A percentile compares a stretch with the other conserved stretches of the same genome.
These are phyloP conservation scores for Amorpha juglandis DNA, from an alignment of 2,888 invertebrate species.

Conservation along the genomic window DNA sequence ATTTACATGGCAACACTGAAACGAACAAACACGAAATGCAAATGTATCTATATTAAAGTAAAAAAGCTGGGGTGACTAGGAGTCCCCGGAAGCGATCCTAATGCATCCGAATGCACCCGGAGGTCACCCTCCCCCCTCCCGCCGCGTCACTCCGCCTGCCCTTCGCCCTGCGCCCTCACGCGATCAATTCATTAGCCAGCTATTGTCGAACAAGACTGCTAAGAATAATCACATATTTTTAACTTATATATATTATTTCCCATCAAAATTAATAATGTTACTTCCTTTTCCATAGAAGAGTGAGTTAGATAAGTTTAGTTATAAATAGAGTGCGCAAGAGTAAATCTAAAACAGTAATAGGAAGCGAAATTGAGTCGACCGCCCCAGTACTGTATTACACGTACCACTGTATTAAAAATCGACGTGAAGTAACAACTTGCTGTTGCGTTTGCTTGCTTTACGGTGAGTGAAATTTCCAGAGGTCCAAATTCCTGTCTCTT, in stretches of 20 bases:
- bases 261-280: background rate
- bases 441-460: too few relatives aligned
- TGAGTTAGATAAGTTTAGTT: too few relatives aligned
- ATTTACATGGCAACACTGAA: conserved; percentile 26
- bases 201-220: conserved; percentile 17
- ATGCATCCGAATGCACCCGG: conserved; percentile 82
- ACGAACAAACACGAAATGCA: conserved; percentile 5
- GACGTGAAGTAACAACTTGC: too few relatives aligned
- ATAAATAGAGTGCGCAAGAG: too few relatives aligned
- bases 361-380: too few relatives aligned
- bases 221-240: conserved; percentile 26
- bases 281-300: background rate
- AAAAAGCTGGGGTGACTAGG: conserved; percentile 44
- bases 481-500: too few relatives aligned
- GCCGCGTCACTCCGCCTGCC: conserved; percentile 34
- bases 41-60: conserved; percentile 28
- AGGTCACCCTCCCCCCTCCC: conserved; percentile 45
- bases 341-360: too few relatives aligned
- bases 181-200: conserved; percentile 77
- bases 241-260: conserved; percentile 22
- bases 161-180: conserved; percentile 54
- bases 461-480: too few relatives aligned
- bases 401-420: too few relatives aligned
- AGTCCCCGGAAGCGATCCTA: conserved; percentile 75
- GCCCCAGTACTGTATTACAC: too few relatives aligned